These are phyloP conservation scores for Platorchestia sp. DNA, from an alignment of 1,140 invertebrate species.

Conservation along the genomic window DNA sequence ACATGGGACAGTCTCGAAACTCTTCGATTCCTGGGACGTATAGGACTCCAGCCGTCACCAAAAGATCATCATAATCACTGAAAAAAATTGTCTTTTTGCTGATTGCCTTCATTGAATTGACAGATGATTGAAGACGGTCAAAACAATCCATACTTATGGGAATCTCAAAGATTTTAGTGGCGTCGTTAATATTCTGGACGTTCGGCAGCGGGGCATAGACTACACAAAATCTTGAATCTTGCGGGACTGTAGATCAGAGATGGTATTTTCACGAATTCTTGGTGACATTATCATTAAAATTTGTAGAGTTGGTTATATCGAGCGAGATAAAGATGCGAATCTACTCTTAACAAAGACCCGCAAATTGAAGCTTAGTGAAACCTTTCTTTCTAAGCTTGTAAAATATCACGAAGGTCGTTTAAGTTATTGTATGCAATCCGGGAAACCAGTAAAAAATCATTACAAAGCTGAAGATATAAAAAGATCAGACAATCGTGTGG, in stretches of 20 bases:
- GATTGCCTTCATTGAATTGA: background rate
- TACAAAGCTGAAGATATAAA: too few relatives aligned
- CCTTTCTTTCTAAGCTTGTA: background rate
- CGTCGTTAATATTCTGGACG: background rate
- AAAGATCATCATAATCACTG: background rate
- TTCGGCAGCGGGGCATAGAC: background rate
- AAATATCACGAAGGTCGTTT: background rate
- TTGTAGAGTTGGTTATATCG: background rate
- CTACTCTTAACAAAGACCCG: background rate
- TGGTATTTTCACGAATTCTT: background rate
- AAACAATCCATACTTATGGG: background rate
- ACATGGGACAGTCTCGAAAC: background rate
- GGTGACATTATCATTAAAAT: background rate
- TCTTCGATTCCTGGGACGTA: background rate
- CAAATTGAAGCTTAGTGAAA: background rate
- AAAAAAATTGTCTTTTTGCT: background rate
- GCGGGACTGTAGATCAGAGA: background rate
- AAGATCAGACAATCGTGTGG: too few relatives aligned
- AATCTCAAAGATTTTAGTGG: background rate
- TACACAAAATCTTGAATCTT: background rate
- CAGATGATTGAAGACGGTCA: background rate
- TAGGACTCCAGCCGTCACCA: background rate
- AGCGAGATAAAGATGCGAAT: background rate
- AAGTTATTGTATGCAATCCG: too few relatives aligned
- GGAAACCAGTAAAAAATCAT: too few relatives aligned